Evolutionary conservation across 2,797 vertebrate genomes (phyloP).

Genomic region (Xiphophorus birchmanni): DNA sequence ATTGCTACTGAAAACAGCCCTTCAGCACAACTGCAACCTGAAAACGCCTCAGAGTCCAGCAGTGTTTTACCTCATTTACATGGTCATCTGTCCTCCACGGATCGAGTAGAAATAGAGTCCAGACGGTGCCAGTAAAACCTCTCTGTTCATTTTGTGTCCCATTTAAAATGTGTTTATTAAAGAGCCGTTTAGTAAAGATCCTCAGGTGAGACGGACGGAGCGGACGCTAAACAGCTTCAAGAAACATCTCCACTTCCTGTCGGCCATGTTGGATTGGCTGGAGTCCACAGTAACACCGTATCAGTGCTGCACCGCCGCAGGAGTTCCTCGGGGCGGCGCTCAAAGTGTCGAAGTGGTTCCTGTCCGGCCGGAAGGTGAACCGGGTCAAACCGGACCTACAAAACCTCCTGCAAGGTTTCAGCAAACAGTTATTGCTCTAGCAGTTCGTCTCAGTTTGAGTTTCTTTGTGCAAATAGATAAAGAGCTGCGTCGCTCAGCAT

Average conservation of each 20-base stretch:
- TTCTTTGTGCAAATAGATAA: conserved; percentile 73
- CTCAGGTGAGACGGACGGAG: conserved; percentile 48
- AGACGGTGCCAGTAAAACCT: conserved; percentile 56
- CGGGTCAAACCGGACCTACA: conserved; percentile 11
- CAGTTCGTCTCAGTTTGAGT: conserved; percentile 32
- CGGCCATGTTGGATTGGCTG: not conserved
- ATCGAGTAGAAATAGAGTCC: conserved; percentile 71
- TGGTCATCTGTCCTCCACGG: conserved; percentile 55
- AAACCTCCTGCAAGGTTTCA: conserved; percentile 39
- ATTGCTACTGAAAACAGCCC: conserved; percentile 88
- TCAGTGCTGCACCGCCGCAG: conserved; percentile 15
- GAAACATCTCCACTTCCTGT: conserved; percentile 29
- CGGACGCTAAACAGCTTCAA: conserved; percentile 50
- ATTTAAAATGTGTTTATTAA: conserved; percentile 62
- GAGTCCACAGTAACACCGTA: conserved; percentile 4
- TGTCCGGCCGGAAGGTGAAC: conserved; percentile 8
- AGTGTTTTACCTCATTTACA: conserved; percentile 55
- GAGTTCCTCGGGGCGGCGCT: conserved; percentile 6
- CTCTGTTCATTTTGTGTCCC: conserved; percentile 9
- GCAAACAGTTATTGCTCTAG: conserved; percentile 72
- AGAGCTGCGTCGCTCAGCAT: conserved; percentile 35
- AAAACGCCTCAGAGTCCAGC: conserved; percentile 68
- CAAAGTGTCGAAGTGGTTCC: conserved; percentile 3
- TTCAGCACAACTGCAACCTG: conserved; percentile 81
- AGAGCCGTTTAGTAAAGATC: conserved; percentile 52